phyloP scores from a whole-genome alignment of 2,888 invertebrate genomes.

The Leucophenga montana region DNA sequence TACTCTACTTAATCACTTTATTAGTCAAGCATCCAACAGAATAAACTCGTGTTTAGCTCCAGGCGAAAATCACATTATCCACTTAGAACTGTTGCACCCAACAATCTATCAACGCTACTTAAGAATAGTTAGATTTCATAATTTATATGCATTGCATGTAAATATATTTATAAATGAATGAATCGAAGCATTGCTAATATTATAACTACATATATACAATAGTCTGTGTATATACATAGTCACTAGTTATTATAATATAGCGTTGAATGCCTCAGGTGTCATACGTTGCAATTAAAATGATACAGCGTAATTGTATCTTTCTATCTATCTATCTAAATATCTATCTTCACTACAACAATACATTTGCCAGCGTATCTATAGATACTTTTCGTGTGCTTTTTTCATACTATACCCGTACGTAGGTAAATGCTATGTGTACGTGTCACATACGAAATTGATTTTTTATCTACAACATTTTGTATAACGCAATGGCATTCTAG shows the following conservation, averaged over 20 bases:
- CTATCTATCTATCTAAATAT: neutral
- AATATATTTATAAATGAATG: neutral
- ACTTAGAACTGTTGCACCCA: neutral
- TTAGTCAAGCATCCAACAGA: neutral
- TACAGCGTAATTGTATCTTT: neutral
- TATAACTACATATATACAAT: neutral
- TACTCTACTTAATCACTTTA: conserved; percentile 23
- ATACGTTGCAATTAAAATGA: neutral
- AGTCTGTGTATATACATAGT: too few relatives aligned
- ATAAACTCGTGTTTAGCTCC: conserved; percentile 16
- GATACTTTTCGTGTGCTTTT: conserved; percentile 2
- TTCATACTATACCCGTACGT: too few relatives aligned
- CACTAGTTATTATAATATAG: too few relatives aligned
- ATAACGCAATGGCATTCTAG: neutral
- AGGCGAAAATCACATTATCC: neutral
- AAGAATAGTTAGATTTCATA: neutral
- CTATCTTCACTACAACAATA: neutral
- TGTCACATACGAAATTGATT: conserved; percentile 22
- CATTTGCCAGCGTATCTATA: neutral
- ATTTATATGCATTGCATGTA: conserved; percentile 3
- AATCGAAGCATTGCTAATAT: neutral
- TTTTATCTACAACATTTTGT: conserved; percentile 4
- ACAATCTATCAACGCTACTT: neutral
- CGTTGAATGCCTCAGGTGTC: neutral
- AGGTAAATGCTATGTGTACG: neutral